Conservation (phyloP, 1,140 invertebrate genomes). For the Lasioglossum albipes region DNA sequence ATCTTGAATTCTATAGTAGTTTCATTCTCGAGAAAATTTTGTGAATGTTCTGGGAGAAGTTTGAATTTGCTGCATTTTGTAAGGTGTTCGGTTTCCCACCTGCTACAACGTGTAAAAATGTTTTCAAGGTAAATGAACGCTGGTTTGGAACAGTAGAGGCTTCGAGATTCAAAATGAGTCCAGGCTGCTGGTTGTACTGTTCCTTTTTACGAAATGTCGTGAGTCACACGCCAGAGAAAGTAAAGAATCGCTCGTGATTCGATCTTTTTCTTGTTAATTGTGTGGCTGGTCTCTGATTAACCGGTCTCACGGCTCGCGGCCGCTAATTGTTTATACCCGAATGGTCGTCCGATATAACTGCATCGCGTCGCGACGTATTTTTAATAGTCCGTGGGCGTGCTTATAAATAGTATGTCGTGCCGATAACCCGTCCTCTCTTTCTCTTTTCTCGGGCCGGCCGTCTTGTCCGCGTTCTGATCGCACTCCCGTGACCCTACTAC, state of each 20-base stretch:
- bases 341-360: constrained; percentile 32
- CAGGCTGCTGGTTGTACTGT: too few species aligned
- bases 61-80: too few species aligned
- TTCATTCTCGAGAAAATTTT: too few species aligned
- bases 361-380: constrained; percentile 43
- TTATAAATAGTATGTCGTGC: constrained; percentile 50
- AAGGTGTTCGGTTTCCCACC: too few species aligned
- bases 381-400: constrained; percentile 33
- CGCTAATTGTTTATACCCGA: constrained; percentile 32
- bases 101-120: too few species aligned
- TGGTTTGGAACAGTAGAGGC: too few species aligned
- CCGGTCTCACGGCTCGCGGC: neutral
- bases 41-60: too few species aligned
- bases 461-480: constrained; percentile 4
- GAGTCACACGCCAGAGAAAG: neutral
- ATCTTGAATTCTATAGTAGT: too few species aligned
- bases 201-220: too few species aligned
- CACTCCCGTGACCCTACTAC: constrained; percentile 14
- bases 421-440: constrained; percentile 46
- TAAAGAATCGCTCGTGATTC: neutral
- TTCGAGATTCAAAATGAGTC: too few species aligned
- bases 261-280: neutral
- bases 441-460: neutral
- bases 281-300: neutral
- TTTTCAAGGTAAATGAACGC: too few species aligned